Evolutionary conservation across 2,888 invertebrate species (phyloP).

Genomic region (Lepidocyrtoides sp.): DNA sequence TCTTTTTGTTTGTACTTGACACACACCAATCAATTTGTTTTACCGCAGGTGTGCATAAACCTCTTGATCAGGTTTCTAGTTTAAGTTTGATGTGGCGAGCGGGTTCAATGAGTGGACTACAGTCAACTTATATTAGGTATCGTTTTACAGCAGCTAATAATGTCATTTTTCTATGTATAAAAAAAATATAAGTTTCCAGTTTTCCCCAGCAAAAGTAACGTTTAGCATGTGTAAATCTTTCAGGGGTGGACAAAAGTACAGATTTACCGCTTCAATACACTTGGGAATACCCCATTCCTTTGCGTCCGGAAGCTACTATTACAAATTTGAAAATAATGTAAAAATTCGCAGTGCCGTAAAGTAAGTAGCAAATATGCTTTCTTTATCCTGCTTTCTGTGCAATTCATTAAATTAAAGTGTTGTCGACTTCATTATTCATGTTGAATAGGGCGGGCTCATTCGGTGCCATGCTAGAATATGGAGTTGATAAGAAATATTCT

Average conservation of each 20-base stretch:
- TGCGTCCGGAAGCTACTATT: slow-evolving; percentile 91
- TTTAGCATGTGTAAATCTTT: too few relatives aligned
- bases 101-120: slow-evolving; percentile 91
- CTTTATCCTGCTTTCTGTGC: too few relatives aligned
- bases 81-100: slow-evolving; percentile 95
- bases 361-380: too few relatives aligned
- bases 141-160: too few relatives aligned
- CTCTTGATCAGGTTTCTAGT: slow-evolving; percentile 93
- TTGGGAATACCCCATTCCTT: slow-evolving; percentile 94
- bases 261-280: slow-evolving; percentile 91
- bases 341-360: slow-evolving; percentile 93
- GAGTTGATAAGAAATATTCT: slow-evolving; percentile 96
- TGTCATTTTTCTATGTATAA: too few relatives aligned
- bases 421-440: too few relatives aligned
- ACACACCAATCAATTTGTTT: slow-evolving; percentile 16
- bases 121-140: slow-evolving; percentile 91
- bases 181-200: too few relatives aligned
- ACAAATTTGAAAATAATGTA: slow-evolving; percentile 93
- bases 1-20: too few relatives aligned
- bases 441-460: slow-evolving; percentile 92
- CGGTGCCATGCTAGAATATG: slow-evolving; percentile 95
- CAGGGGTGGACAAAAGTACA: slow-evolving; percentile 85
- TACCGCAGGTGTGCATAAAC: slow-evolving; percentile 87
- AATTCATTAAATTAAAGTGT: too few relatives aligned
- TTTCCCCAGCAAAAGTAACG: too few relatives aligned